phyloP scores from a whole-genome alignment of 2,113 vertebrate species.

The Delphinapterus leucas region DNA sequence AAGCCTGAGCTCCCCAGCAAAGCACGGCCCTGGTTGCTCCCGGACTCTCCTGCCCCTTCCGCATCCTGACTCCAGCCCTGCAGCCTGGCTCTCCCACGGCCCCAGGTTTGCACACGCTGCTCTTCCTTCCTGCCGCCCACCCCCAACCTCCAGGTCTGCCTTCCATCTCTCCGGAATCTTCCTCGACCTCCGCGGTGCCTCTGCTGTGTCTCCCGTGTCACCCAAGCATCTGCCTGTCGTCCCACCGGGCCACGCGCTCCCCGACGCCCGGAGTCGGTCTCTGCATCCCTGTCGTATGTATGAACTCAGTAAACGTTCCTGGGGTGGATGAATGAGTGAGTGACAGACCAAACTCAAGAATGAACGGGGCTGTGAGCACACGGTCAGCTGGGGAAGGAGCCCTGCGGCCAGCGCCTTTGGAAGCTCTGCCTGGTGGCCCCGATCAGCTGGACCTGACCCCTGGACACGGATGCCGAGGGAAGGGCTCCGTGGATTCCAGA shows the following conservation, averaged over 20 bases:
- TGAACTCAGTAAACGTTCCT: background rate
- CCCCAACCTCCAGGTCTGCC: background rate
- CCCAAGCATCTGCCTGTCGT: background rate
- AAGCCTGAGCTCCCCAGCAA: background rate
- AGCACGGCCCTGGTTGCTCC: background rate
- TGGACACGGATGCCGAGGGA: background rate
- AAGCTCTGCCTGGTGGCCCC: background rate
- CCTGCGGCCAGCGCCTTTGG: background rate
- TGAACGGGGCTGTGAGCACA: background rate
- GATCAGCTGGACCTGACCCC: background rate
- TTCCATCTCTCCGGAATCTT: background rate
- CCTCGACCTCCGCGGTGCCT: rapidly evolving
- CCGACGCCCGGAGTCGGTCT: background rate
- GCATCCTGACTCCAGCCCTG: background rate
- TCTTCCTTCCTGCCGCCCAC: background rate
- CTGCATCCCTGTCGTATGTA: rapidly evolving
- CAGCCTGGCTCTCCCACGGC: background rate
- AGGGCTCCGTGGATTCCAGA: background rate
- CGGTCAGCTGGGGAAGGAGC: background rate
- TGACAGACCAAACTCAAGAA: background rate
- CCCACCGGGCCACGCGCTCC: background rate
- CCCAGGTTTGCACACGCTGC: rapidly evolving
- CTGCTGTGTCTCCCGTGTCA: background rate
- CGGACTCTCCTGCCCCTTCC: background rate
- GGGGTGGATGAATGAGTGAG: background rate